phyloP scores from a whole-genome alignment of 2,888 invertebrate genomes.

The Drosophila atroscutellata region DNA sequence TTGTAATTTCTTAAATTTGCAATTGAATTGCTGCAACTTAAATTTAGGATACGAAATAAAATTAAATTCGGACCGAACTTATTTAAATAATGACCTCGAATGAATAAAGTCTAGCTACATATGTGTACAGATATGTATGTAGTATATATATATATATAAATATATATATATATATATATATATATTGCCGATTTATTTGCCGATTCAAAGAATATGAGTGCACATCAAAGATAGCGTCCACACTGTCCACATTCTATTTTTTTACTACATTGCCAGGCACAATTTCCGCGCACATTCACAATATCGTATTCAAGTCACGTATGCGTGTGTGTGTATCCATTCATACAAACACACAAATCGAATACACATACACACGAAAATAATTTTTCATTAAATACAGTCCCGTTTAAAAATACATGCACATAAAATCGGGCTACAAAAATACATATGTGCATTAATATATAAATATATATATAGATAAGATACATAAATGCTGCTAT shows the following conservation, averaged over 20 bases:
- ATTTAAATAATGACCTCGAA: constrained; percentile 58
- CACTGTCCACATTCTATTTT: constrained; percentile 63
- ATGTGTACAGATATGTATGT: constrained; percentile 21
- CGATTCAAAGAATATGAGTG: constrained; percentile 62
- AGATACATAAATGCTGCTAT: not conserved
- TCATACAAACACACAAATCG: not conserved
- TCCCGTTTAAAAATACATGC: constrained; percentile 25
- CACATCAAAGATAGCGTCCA: constrained; percentile 69
- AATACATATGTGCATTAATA: not conserved
- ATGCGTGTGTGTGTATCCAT: constrained; percentile 3
- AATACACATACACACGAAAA: not conserved
- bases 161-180: constrained; percentile 19
- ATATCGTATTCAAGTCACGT: constrained; percentile 21
- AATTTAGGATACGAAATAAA: constrained; percentile 53
- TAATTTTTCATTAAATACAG: constrained; percentile 25
- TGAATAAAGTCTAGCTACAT: constrained; percentile 33
- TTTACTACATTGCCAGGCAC: constrained; percentile 38
- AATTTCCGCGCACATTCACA: constrained; percentile 29
- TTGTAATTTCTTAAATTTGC: not conserved
- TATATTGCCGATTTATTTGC: constrained; percentile 13
- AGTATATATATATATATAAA: constrained; percentile 11
- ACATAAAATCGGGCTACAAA: not conserved
- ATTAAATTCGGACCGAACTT: constrained; percentile 45
- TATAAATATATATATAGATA: not conserved
- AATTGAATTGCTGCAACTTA: constrained; percentile 19